Conservation (phyloP, 2,113 vertebrate genomes). For the Sorex fumeus region DNA sequence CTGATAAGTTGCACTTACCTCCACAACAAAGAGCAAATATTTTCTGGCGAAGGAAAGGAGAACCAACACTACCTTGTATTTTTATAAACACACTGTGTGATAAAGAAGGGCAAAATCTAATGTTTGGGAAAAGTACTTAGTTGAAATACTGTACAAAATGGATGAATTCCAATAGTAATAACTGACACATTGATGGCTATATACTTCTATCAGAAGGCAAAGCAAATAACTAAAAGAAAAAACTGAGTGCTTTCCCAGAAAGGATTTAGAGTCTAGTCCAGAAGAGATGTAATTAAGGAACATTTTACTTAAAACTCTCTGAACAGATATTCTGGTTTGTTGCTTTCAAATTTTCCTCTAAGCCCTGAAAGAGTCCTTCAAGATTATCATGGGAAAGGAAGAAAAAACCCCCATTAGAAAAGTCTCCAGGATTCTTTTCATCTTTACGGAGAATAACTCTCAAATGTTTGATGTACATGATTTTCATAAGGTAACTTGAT, state of each 20-base stretch:
- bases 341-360: background rate
- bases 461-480: background rate
- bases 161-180: background rate
- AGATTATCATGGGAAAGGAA: background rate
- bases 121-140: background rate
- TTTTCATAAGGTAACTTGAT: background rate
- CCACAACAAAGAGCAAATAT: constrained; percentile 22
- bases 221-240: background rate
- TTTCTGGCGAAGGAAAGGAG: background rate
- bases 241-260: background rate
- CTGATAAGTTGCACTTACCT: constrained; percentile 12
- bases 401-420: background rate
- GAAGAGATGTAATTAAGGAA: background rate
- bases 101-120: background rate
- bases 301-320: background rate
- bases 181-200: background rate
- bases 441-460: background rate
- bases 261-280: background rate
- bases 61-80: background rate
- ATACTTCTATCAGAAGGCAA: background rate
- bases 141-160: background rate
- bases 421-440: background rate
- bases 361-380: background rate
- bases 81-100: background rate
- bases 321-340: constrained; percentile 1